These are phyloP conservation scores for Drepanosiphum platanoidis DNA, from an alignment of 2,888 invertebrate species.

Conservation along the genomic window DNA sequence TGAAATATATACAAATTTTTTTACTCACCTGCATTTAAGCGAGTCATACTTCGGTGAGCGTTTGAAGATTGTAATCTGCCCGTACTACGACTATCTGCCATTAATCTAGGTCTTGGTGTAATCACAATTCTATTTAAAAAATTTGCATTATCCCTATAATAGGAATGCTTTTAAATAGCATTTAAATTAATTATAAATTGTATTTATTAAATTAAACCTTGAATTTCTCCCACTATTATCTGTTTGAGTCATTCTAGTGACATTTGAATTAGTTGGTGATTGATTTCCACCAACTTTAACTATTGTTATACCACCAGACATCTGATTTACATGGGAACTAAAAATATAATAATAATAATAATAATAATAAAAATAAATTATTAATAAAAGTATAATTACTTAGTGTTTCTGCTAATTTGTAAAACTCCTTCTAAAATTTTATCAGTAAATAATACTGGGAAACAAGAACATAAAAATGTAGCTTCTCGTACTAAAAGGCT, in stretches of 20 bases:
- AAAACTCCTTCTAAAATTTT: conserved; percentile 80
- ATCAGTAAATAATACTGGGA: conserved; percentile 83
- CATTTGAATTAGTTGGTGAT: conserved; percentile 48
- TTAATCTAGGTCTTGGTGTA: conserved; percentile 65
- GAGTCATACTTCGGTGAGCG: conserved; percentile 81
- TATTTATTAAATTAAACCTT: conserved; percentile 23
- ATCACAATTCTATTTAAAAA: conserved; percentile 64
- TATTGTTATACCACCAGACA: conserved; percentile 79
- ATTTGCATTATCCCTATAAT: conserved; percentile 2
- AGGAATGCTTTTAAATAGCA: background rate
- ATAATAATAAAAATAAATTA: background rate
- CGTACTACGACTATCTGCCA: conserved; percentile 77
- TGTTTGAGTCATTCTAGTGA: conserved; percentile 51
- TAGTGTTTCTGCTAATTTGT: conserved; percentile 69
- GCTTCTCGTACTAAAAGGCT: conserved; percentile 82
- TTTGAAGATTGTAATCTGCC: conserved; percentile 78
- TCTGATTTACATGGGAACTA: conserved; percentile 75
- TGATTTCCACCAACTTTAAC: conserved; percentile 72
- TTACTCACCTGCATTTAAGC: conserved; percentile 73
- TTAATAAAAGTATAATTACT: conserved; percentile 58
- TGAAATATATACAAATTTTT: background rate
- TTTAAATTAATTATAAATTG: conserved; percentile 15
- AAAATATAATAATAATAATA: conserved; percentile 2
- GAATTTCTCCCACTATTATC: conserved; percentile 50
- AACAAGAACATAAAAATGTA: conserved; percentile 81